These are phyloP conservation scores for Catocala fraxini DNA, from an alignment of 2,888 invertebrate species.

Conservation along the genomic window DNA sequence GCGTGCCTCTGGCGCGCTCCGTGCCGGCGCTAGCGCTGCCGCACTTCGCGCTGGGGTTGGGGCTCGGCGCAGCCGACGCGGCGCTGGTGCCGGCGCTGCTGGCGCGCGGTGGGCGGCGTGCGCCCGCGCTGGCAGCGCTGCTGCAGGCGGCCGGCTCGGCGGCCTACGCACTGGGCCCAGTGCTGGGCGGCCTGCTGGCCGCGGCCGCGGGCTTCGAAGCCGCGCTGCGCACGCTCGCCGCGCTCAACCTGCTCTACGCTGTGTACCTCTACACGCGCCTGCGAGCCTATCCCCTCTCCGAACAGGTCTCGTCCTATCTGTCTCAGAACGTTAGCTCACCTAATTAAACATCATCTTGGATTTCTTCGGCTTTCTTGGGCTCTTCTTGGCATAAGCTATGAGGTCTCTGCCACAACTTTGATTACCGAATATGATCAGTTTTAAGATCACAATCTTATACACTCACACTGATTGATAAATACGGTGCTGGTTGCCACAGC, in stretches of 20 bases:
- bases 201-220: slow-evolving; percentile 68
- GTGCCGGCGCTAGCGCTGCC: slow-evolving; percentile 66
- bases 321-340: no score
- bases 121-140: slow-evolving; percentile 71
- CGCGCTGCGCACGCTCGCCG: slow-evolving; percentile 70
- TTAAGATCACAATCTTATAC: no score
- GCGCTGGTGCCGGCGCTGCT: slow-evolving; percentile 79
- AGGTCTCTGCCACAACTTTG: no score
- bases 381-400: no score
- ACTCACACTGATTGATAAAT: no score
- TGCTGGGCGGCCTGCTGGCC: slow-evolving; percentile 68
- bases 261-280: slow-evolving; percentile 67
- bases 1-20: slow-evolving; percentile 39
- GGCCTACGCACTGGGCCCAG: slow-evolving; percentile 53
- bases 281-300: slow-evolving; percentile 62
- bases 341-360: no score
- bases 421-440: no score
- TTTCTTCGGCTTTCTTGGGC: no score
- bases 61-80: slow-evolving; percentile 75
- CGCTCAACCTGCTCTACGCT: slow-evolving; percentile 75
- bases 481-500: no score
- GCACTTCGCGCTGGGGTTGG: slow-evolving; percentile 76
- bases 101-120: slow-evolving; percentile 55
- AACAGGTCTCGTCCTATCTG: slow-evolving; percentile 57
- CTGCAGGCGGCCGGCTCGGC: slow-evolving; percentile 58